A percentile compares a stretch with the other conserved stretches of the same genome.
phyloP scores from a whole-genome alignment of 2,797 vertebrate species.

The Hippoglossus hippoglossus region DNA sequence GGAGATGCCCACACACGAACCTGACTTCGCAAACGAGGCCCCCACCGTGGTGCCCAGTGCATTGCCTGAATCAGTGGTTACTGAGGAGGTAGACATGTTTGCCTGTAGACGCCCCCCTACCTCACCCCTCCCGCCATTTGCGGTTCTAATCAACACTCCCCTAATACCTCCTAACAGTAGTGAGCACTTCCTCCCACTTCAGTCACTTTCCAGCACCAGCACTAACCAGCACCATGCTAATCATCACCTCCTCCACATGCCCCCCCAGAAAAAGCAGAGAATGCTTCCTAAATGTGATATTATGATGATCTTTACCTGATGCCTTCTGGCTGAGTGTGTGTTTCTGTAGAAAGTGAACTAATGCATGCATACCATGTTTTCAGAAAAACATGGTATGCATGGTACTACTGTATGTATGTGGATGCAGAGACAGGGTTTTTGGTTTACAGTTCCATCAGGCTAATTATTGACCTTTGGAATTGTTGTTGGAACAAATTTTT shows the following conservation, averaged over 20 bases:
- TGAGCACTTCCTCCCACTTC: constrained; percentile 51
- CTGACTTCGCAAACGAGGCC: constrained; percentile 66
- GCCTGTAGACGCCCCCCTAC: constrained; percentile 39
- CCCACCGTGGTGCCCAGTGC: constrained; percentile 43
- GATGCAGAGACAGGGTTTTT: constrained; percentile 1
- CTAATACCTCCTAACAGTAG: constrained; percentile 70
- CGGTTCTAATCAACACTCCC: constrained; percentile 67
- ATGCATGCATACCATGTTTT: constrained; percentile 21
- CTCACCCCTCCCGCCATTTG: constrained; percentile 19
- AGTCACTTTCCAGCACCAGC: constrained; percentile 41
- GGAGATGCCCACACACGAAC: constrained; percentile 74
- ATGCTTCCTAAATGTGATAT: constrained; percentile 13
- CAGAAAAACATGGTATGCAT: constrained; percentile 13
- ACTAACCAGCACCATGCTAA: constrained; percentile 73
- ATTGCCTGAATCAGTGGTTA: constrained; percentile 66
- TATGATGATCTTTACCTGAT: constrained; percentile 1
- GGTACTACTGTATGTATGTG: not conserved
- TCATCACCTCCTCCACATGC: constrained; percentile 21
- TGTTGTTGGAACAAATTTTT: not conserved
- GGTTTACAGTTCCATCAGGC: not conserved
- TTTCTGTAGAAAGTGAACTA: not conserved
- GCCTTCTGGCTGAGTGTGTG: constrained; percentile 13
- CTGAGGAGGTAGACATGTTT: constrained; percentile 75
- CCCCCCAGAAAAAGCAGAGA: constrained; percentile 26
- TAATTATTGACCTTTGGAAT: not conserved